These are phyloP conservation scores for Cosmopolites sordidus DNA, from an alignment of 2,888 invertebrate genomes.

Conservation along the genomic window DNA sequence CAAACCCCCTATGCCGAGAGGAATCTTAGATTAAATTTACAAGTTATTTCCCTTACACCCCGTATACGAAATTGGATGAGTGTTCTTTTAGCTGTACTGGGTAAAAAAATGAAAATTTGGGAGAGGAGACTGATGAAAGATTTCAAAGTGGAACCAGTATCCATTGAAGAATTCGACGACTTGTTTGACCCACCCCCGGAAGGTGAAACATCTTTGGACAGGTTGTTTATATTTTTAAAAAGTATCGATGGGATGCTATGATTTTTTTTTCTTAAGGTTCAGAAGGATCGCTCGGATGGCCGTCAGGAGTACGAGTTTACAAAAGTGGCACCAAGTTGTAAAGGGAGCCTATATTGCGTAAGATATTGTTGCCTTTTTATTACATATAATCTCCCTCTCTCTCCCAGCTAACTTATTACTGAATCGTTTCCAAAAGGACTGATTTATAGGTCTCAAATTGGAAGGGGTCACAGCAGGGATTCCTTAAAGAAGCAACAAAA, in stretches of 20 bases:
- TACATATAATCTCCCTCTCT: too few relatives aligned
- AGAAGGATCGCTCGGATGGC: conserved; percentile 72
- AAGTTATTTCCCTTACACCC: too few relatives aligned
- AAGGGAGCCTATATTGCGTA: conserved; percentile 55
- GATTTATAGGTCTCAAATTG: conserved; percentile 69
- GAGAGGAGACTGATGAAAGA: conserved; percentile 85
- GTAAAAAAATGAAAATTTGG: conserved; percentile 78
- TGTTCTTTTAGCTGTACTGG: conserved; percentile 59
- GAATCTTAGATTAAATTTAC: too few relatives aligned
- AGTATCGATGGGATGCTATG: not conserved
- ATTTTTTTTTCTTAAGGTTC: conserved; percentile 50
- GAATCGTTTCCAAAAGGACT: not conserved
- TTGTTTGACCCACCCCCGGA: conserved; percentile 46
- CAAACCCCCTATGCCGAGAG: too few relatives aligned
- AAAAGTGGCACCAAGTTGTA: conserved; percentile 72
- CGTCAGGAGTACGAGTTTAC: conserved; percentile 62
- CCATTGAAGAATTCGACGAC: conserved; percentile 55
- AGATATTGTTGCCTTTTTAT: too few relatives aligned
- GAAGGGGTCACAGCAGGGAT: conserved; percentile 65
- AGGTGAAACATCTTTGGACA: conserved; percentile 59
- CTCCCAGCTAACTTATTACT: not conserved
- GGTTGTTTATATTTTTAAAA: conserved; percentile 32
- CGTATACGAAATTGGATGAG: too few relatives aligned
- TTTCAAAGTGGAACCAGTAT: conserved; percentile 77
- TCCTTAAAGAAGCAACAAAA: conserved; percentile 73